Evolutionary conservation across 2,888 invertebrate genomes (phyloP).

Genomic region (Tubiluchus corallicola): DNA sequence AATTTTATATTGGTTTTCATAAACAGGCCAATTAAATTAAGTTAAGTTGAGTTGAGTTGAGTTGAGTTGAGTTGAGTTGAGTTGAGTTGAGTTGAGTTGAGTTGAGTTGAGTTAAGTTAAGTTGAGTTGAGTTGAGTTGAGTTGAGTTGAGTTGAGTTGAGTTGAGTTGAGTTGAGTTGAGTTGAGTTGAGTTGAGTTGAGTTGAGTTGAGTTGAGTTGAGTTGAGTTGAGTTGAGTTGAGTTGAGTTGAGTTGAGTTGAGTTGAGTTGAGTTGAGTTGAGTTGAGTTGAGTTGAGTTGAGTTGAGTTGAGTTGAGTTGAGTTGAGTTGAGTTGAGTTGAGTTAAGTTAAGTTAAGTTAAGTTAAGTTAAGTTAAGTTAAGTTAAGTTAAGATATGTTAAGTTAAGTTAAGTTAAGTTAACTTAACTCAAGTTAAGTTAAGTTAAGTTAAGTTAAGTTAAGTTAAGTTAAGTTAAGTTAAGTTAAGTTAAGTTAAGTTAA

Average conservation of each 20-base stretch:
- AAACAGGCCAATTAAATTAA: too few species aligned
- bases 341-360: neutral
- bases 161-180: neutral
- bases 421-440: too few species aligned
- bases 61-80: neutral
- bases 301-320: too few species aligned
- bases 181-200: neutral
- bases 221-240: neutral
- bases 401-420: neutral
- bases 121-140: neutral
- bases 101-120: neutral
- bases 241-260: neutral
- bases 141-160: too few species aligned
- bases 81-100: neutral
- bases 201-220: neutral
- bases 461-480: too few species aligned
- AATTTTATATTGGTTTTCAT: too few species aligned
- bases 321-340: neutral
- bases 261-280: too few species aligned
- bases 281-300: too few species aligned
- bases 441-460: too few species aligned
- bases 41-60: constrained; percentile 1
- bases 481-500: too few species aligned
- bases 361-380: neutral
- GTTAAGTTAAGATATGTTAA: neutral